Percentiles rank a stretch among this genome's conserved stretches.
Conservation (phyloP, 2,797 vertebrate genomes). For the Manis crassicaudata region DNA sequence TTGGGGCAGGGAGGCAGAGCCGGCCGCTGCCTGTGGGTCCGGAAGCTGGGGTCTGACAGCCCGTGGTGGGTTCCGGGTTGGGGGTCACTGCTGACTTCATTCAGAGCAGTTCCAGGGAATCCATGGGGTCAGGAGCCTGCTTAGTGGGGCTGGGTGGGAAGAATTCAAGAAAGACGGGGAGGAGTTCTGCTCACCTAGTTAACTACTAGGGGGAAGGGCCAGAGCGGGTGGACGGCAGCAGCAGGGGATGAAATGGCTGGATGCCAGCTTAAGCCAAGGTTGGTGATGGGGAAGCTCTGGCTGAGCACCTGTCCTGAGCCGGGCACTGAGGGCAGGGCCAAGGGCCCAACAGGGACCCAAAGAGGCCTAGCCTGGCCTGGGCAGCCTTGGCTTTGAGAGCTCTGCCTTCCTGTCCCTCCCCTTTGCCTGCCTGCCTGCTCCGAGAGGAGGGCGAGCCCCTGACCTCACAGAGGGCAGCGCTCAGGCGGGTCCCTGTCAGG, state of each 20-base stretch:
- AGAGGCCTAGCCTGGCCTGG: fast-evolving
- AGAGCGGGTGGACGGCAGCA: background rate
- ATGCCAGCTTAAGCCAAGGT: fast-evolving
- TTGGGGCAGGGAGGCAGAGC: fast-evolving
- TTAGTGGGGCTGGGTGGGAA: background rate
- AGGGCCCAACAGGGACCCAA: fast-evolving
- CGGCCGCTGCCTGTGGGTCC: fast-evolving
- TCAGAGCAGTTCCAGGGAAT: background rate
- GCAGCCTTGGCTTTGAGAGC: fast-evolving
- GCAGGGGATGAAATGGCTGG: background rate
- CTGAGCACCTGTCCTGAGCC: fast-evolving
- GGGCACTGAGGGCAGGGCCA: fast-evolving
- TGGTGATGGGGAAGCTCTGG: fast-evolving
- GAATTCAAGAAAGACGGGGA: background rate
- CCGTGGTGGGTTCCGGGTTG: fast-evolving
- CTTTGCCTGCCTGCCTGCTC: background rate
- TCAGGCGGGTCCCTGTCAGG: fast-evolving
- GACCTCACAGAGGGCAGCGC: fast-evolving
- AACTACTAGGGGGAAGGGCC: background rate
- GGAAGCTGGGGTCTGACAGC: fast-evolving
- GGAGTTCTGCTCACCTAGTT: background rate
- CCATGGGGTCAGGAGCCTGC: background rate
- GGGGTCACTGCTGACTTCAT: background rate
- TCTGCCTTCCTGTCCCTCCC: background rate
- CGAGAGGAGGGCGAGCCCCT: too few relatives aligned